These are phyloP conservation scores for Rynchops niger DNA, from an alignment of 2,113 vertebrate genomes.

Conservation along the genomic window DNA sequence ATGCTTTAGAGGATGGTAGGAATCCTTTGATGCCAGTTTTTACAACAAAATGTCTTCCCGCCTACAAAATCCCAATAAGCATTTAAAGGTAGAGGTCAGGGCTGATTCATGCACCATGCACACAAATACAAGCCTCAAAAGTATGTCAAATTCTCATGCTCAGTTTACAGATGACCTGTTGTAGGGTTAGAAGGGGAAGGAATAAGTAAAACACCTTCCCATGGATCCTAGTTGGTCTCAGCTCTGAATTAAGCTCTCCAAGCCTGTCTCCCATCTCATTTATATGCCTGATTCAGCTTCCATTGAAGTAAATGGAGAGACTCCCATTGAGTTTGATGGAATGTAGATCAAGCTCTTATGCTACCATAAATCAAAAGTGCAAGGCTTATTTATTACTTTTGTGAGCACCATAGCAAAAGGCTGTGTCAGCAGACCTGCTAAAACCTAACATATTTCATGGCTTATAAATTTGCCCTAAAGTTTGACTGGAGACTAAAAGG, in stretches of 20 bases:
- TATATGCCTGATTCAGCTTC: not conserved
- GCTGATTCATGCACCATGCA: not conserved
- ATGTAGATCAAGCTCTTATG: not conserved
- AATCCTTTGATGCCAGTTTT: not conserved
- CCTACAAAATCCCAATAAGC: not conserved
- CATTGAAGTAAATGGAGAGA: not conserved
- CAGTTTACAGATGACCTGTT: not conserved
- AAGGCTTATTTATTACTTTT: not conserved
- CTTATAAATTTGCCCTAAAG: not conserved
- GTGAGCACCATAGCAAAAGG: not conserved
- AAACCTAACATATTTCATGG: not conserved
- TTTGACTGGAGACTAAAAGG: not conserved
- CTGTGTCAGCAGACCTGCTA: constrained; percentile 4
- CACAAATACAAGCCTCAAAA: not conserved
- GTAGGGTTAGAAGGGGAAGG: not conserved
- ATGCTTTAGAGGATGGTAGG: not conserved
- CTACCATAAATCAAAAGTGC: not conserved
- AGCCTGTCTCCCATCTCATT: not conserved
- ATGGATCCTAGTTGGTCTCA: not conserved
- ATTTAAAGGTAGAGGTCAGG: not conserved
- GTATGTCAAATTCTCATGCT: not conserved
- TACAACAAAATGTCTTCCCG: not conserved
- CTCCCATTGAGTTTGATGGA: not conserved
- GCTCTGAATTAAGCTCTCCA: not conserved
- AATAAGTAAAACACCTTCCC: not conserved